A percentile compares a stretch with the other conserved stretches of the same genome.
Conservation (phyloP, 2,888 invertebrate species). For the Caenorhabditis japonica region DNA sequence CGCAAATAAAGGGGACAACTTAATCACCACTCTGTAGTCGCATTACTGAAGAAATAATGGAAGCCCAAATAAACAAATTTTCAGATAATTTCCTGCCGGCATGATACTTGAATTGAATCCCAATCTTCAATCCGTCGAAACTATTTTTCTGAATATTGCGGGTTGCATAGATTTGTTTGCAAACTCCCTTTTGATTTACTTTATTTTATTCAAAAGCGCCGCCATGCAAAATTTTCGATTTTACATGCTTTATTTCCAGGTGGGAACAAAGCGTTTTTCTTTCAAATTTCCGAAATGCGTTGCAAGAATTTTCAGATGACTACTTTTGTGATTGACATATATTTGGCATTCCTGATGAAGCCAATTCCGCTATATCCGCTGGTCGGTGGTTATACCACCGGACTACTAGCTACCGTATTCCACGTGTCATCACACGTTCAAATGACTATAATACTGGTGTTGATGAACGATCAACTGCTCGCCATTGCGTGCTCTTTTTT, state of each 20-base stretch:
- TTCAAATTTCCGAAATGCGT: neutral
- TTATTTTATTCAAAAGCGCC: neutral
- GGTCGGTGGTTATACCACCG: neutral
- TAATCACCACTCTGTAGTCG: too few species aligned
- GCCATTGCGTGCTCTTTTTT: neutral
- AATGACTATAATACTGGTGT: neutral
- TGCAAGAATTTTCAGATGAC: neutral
- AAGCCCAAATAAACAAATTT: too few species aligned
- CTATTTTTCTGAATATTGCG: neutral
- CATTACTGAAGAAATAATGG: too few species aligned
- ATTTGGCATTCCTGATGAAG: neutral
- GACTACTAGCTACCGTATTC: neutral
- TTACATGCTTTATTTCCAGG: neutral
- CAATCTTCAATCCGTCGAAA: neutral
- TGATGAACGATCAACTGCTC: neutral
- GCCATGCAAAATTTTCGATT: neutral
- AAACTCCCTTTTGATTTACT: neutral
- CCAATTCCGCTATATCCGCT: neutral
- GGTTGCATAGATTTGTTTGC: neutral
- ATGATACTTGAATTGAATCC: neutral
- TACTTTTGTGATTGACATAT: neutral
- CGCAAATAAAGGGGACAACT: too few species aligned
- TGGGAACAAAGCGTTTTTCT: neutral
- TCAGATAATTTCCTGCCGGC: too few species aligned
- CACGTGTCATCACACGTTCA: neutral